Evolutionary conservation across 2,113 vertebrate species (phyloP), one percentile per base, ranked within the genome.

Genomic region (Bambusicola thoracicus): DNA sequence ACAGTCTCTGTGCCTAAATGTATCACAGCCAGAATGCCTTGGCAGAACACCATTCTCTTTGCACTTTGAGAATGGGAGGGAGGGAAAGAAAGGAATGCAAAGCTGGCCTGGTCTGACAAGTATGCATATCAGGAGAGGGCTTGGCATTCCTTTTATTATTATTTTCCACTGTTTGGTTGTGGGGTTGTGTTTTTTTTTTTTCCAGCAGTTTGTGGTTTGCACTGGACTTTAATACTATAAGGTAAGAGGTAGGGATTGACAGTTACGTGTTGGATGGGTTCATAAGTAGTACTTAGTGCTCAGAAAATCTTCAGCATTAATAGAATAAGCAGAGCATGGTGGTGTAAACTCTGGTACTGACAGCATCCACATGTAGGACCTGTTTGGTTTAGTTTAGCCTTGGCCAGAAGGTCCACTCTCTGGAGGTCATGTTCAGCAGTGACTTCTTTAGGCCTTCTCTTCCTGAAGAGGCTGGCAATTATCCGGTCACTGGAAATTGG

Each of bases 241-340:
- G 77, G 46, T 38, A 95, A 90, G 58, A 73, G 40, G 82, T 74
- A 95, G 30, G 51, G 66, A 63, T 78, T 86, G 66, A 81, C 88
- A 88, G 51, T 61, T 81, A 30, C 72, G 88, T 93, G 85, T 95
- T 91, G 85, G 72, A 30, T 92, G 93, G 87, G 87, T 95, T 97
- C 66, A 85, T 91, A 27, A 29, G 7, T 40, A 19, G 17, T 63
- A 30, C 40, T 62, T 41, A 51, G 10, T 36, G 38, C 34, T 87
- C 0, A 0, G 56, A 85, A 83, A 58, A 65, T 65, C n/a, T 62
- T 38, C 18, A 56, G 55, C 19, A 19, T 56, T 32, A 56, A 56
- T 20, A 32, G 30, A 32, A 53, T 43, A 22, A 56, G 16, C 29
- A 38, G 27, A 85, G 7, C 40, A 32, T 27, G 53, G 21, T 2